Percentiles rank a stretch among this genome's conserved stretches.
Conservation (phyloP, 2,113 vertebrate genomes). For the Hippotragus niger region DNA sequence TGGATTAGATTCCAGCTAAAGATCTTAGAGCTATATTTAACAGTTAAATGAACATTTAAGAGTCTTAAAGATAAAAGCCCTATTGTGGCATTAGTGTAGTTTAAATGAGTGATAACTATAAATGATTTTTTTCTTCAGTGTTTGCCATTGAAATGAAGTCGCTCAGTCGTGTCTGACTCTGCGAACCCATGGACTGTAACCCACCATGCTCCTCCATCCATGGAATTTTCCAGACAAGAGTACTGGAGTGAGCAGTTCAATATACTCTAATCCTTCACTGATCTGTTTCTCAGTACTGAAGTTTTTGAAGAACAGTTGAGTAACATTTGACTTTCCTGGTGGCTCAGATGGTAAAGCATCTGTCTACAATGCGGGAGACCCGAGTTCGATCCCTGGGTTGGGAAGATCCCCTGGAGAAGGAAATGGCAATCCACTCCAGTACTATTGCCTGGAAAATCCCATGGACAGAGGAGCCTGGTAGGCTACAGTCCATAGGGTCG, state of each 20-base stretch:
- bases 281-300: background rate
- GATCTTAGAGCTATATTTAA: background rate
- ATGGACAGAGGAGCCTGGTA: too few species aligned
- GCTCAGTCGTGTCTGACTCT: background rate
- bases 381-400: fast-evolving
- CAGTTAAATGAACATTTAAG: background rate
- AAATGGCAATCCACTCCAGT: too few species aligned
- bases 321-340: background rate
- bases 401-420: too few species aligned
- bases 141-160: background rate
- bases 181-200: background rate
- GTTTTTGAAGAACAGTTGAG: background rate
- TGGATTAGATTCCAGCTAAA: background rate
- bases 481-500: too few species aligned
- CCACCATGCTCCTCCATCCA: background rate
- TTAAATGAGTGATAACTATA: background rate
- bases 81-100: background rate
- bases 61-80: background rate
- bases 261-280: background rate
- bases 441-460: too few species aligned
- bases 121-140: background rate
- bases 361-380: too few species aligned
- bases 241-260: background rate
- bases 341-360: too few species aligned
- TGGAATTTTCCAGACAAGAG: background rate